phyloP scores from a whole-genome alignment of 2,797 vertebrate species.

The Lepidocolaptes lacrymiger region DNA sequence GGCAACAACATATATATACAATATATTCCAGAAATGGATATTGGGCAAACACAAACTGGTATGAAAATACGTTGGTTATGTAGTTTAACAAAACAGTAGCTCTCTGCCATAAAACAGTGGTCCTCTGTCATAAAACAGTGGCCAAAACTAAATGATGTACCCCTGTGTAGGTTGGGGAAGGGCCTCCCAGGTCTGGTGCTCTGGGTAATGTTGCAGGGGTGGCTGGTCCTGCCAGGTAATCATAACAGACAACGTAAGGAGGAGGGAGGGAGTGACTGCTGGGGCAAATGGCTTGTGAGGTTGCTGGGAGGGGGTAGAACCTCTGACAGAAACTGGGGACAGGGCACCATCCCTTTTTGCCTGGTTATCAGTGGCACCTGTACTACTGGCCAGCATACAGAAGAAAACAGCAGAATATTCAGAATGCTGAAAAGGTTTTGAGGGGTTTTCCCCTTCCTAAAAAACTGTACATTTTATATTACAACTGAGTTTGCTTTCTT shows the following conservation, averaged over 20 bases:
- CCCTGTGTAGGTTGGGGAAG: not conserved
- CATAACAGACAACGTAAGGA: fast-evolving
- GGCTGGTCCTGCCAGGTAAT: not conserved
- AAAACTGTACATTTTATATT: not conserved
- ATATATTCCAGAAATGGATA: not conserved
- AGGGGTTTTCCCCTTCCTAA: not conserved
- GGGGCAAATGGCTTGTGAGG: not conserved
- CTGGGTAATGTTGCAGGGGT: fast-evolving
- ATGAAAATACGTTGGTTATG: not conserved
- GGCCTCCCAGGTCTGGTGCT: fast-evolving
- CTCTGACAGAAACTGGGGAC: not conserved
- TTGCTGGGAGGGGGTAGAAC: fast-evolving
- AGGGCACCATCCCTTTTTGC: not conserved
- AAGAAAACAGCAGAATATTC: not conserved
- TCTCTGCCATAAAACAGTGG: not conserved
- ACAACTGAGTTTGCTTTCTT: not conserved
- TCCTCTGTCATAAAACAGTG: not conserved
- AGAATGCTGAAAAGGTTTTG: not conserved
- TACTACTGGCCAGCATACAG: not conserved
- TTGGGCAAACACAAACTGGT: not conserved
- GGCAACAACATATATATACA: not conserved
- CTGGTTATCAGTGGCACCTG: not conserved
- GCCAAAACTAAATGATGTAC: fast-evolving
- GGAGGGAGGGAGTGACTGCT: too few species aligned
- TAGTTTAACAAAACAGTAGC: not conserved